These are phyloP conservation scores for Halcyon senegalensis DNA, from an alignment of 2,113 vertebrate species.

Conservation along the genomic window DNA sequence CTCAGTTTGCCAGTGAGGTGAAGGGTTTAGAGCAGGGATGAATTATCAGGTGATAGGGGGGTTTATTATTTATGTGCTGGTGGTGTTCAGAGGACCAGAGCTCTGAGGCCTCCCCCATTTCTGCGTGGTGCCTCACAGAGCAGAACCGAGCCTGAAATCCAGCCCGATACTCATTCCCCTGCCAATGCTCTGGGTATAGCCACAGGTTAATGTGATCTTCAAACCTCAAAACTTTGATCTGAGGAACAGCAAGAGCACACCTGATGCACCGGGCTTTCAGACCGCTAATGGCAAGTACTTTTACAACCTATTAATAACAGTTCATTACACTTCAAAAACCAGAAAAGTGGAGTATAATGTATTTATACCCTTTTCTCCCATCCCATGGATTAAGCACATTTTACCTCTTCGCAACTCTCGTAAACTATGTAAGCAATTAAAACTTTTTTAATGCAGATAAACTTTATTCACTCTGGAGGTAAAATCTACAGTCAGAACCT, in stretches of 20 bases:
- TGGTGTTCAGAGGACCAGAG: not conserved
- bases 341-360: not conserved
- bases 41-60: not conserved
- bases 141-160: not conserved
- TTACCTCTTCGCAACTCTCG: not conserved
- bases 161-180: not conserved
- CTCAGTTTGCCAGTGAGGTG: not conserved
- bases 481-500: conserved; percentile 40
- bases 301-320: not conserved
- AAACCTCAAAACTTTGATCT: not conserved
- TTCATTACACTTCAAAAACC: not conserved
- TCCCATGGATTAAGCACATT: not conserved
- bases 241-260: not conserved
- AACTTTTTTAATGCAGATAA: not conserved
- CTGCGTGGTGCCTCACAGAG: not conserved
- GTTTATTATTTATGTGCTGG: not conserved
- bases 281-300: not conserved
- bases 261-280: not conserved
- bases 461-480: not conserved
- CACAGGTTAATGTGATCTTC: not conserved
- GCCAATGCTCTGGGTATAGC: not conserved
- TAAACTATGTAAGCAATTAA: conserved; percentile 6
- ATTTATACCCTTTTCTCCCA: not conserved
- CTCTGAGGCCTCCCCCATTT: not conserved
- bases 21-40: not conserved